These are phyloP conservation scores for Zaprionus bogoriensis DNA, from an alignment of 2,888 invertebrate species.

Conservation along the genomic window DNA sequence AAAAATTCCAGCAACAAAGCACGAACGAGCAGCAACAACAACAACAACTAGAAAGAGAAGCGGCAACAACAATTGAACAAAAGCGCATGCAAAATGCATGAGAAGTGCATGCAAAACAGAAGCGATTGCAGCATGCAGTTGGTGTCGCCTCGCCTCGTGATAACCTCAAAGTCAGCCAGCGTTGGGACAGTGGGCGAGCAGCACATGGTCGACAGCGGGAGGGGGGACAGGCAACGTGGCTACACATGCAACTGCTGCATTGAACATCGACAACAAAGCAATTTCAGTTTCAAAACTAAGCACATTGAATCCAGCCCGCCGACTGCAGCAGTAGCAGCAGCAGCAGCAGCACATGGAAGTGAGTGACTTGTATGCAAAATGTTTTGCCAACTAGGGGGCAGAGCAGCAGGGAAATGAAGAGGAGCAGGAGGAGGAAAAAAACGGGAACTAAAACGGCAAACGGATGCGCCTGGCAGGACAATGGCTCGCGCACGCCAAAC, in stretches of 20 bases:
- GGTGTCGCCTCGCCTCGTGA: conserved; percentile 32
- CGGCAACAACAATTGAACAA: conserved; percentile 28
- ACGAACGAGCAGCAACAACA: conserved; percentile 17
- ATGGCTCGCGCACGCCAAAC: conserved; percentile 77
- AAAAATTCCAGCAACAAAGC: conserved; percentile 27
- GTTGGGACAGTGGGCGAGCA: conserved; percentile 3
- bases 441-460: conserved; percentile 52
- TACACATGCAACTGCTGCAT: conserved; percentile 60
- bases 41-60: conserved; percentile 9
- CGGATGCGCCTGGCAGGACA: conserved; percentile 73
- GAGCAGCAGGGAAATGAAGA: conserved; percentile 21
- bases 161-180: conserved; percentile 68
- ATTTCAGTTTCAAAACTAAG: conserved; percentile 76
- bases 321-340: too few species aligned
- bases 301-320: conserved; percentile 52
- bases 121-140: conserved; percentile 45
- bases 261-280: conserved; percentile 78
- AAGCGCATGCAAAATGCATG: conserved; percentile 68
- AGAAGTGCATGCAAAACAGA: conserved; percentile 69
- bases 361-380: conserved; percentile 77
- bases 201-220: too few species aligned
- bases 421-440: conserved; percentile 2
- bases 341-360: conserved; percentile 38
- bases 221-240: conserved; percentile 20
- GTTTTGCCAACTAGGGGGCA: conserved; percentile 63